A percentile compares a stretch with the other conserved stretches of the same genome.
These are phyloP conservation scores for Hyles euphorbiae DNA, from an alignment of 1,140 invertebrate species.

Conservation along the genomic window DNA sequence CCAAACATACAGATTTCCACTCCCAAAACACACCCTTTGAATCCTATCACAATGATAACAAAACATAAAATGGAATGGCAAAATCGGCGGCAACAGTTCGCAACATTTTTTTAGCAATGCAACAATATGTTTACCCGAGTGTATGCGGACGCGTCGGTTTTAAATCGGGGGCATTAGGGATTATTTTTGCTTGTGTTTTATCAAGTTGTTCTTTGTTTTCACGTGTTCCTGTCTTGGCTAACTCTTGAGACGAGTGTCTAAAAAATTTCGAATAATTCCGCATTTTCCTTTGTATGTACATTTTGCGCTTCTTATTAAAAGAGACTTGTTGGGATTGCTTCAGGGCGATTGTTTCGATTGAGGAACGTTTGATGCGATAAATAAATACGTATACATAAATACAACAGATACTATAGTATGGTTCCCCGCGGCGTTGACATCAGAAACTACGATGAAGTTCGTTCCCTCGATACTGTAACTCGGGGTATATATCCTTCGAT, in stretches of 20 bases:
- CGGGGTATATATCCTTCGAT: too few species aligned
- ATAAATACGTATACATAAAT: too few species aligned
- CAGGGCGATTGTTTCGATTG: too few species aligned
- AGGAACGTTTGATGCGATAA: too few species aligned
- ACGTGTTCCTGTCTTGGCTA: constrained; percentile 37
- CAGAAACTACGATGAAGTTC: too few species aligned
- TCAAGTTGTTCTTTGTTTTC: constrained; percentile 34
- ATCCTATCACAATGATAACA: constrained; percentile 35
- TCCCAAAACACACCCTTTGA: constrained; percentile 22
- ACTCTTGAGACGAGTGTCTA: constrained; percentile 58
- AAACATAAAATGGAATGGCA: constrained; percentile 32
- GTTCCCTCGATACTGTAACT: too few species aligned
- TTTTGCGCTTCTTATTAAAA: too few species aligned
- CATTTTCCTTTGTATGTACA: too few species aligned
- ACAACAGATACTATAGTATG: too few species aligned
- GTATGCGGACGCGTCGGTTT: constrained; percentile 15
- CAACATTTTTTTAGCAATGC: constrained; percentile 15
- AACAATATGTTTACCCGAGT: constrained; percentile 18
- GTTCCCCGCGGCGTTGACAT: too few species aligned
- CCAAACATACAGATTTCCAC: constrained; percentile 24
- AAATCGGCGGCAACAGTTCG: constrained; percentile 9
- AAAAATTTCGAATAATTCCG: constrained; percentile 14
- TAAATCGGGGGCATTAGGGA: constrained; percentile 24
- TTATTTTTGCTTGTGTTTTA: constrained; percentile 26
- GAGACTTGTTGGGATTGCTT: too few species aligned